Evolutionary conservation across 2,797 vertebrate genomes (phyloP).

Genomic region (Nannoperca obscura): DNA sequence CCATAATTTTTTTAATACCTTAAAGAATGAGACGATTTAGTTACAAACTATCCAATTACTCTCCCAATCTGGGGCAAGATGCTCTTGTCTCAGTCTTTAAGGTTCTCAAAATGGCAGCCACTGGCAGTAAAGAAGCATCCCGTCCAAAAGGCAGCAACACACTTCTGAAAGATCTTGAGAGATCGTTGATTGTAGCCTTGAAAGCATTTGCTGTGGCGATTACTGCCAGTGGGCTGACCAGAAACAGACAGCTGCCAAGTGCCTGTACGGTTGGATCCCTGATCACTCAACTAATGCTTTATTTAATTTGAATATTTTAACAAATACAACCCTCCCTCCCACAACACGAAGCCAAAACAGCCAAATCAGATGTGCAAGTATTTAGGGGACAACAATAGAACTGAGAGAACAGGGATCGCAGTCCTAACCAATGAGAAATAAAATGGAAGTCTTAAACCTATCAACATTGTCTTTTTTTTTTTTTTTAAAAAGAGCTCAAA

Average conservation of each 20-base stretch:
- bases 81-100: constrained; percentile 94
- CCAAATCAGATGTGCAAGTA: constrained; percentile 47
- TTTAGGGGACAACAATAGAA: constrained; percentile 46
- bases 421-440: constrained; percentile 72
- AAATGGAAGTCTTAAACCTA: not conserved
- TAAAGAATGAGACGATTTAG: constrained; percentile 85
- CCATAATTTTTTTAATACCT: constrained; percentile 79
- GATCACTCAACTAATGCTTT: constrained; percentile 60
- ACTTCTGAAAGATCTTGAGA: not conserved
- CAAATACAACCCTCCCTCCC: constrained; percentile 27
- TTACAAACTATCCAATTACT: constrained; percentile 50
- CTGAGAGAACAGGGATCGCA: constrained; percentile 70
- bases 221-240: constrained; percentile 56
- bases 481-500: constrained; percentile 39
- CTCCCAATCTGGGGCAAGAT: constrained; percentile 86
- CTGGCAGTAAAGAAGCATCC: constrained; percentile 51
- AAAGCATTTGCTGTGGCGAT: constrained; percentile 18
- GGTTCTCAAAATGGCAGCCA: constrained; percentile 52
- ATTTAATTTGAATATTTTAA: constrained; percentile 39
- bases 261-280: constrained; percentile 70
- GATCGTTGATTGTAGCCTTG: constrained; percentile 20
- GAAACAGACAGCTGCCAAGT: constrained; percentile 83
- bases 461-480: constrained; percentile 22
- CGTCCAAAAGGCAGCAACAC: not conserved
- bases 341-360: constrained; percentile 32